Percentiles rank a stretch among this genome's conserved stretches.
Conservation (phyloP, 2,113 vertebrate genomes). For the Chunga burmeisteri region DNA sequence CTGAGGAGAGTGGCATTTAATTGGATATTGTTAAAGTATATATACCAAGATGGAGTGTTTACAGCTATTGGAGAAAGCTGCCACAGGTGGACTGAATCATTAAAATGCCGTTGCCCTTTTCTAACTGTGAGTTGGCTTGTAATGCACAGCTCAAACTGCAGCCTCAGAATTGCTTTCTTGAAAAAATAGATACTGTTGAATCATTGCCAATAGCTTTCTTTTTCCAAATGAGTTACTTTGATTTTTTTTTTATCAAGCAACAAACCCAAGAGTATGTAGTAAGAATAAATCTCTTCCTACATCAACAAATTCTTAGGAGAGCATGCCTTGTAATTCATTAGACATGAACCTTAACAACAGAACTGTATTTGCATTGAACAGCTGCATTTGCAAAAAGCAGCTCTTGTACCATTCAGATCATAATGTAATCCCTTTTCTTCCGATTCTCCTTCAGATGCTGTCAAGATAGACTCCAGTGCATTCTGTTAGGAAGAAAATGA, state of each 20-base stretch:
- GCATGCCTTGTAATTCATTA: not conserved
- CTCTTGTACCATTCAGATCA: not conserved
- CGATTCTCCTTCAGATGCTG: conserved; percentile 28
- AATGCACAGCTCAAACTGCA: not conserved
- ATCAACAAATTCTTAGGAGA: not conserved
- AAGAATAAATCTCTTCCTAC: not conserved
- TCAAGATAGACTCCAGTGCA: conserved; percentile 1
- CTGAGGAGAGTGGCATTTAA: not conserved
- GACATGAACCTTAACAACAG: not conserved
- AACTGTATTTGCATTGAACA: not conserved
- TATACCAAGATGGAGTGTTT: not conserved
- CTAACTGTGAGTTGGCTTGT: not conserved
- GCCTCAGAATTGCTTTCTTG: not conserved
- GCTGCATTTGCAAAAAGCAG: not conserved
- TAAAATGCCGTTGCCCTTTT: not conserved
- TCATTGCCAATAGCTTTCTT: not conserved
- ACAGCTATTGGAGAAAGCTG: not conserved
- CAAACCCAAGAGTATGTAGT: not conserved
- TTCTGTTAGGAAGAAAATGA: not conserved
- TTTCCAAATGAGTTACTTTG: not conserved
- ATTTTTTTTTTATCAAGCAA: not conserved
- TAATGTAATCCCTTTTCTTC: conserved; percentile 30
- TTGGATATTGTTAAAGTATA: not conserved
- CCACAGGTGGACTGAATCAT: not conserved
- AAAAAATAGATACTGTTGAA: not conserved